Evolutionary conservation across 2,113 vertebrate genomes (phyloP), one percentile per base, ranked within the genome.

Genomic region (Salminus brasiliensis): DNA sequence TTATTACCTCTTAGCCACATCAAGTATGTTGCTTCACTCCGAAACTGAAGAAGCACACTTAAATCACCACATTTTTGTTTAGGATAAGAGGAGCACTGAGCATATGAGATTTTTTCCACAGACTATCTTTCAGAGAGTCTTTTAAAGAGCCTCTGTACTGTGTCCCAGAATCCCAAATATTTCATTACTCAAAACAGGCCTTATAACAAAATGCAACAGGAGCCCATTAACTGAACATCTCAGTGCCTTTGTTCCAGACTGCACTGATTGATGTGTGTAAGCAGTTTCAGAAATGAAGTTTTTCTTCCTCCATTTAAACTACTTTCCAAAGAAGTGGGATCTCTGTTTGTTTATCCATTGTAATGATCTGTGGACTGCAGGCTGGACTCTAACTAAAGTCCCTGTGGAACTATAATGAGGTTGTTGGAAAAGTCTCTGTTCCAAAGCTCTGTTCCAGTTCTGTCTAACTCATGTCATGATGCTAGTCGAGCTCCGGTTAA

Each of bases 281-380:
- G 67, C 70, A 72, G 36, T 30, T 72, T 27, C 59, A 39, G 43
- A 63, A 72, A 72, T 72, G 53, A 43, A 63, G 71, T 16, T 39
- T 12, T 25, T 27, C 62, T 29, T 27, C 25, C 10, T 15, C 47
- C 62, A 29, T 67, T 39, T 15, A 75, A 52, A 65, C 29, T 36
- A 9, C 23, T 52, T 72, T 79, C 23, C 32, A 49, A 63, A 71
- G 27, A 29, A 49, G 52, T 25, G 18, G 60, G 68, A n/a, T 25
- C 47, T 71, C 68, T 72, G 76, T 63, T 72, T 79, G 53, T 65
- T 79, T 70, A 72, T 23, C 65, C 18, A 6, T 34, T 55, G 62
- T 63, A 65, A 79, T 69, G 68, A 25, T 71, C 41, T 49, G 45
- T 60, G 55, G 43, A 8, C 29, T 72, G 21, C 8, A 59, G 52